Percentiles rank a stretch among this genome's conserved stretches.
phyloP scores from a whole-genome alignment of 2,113 vertebrate genomes.

The Elachura formosa region DNA sequence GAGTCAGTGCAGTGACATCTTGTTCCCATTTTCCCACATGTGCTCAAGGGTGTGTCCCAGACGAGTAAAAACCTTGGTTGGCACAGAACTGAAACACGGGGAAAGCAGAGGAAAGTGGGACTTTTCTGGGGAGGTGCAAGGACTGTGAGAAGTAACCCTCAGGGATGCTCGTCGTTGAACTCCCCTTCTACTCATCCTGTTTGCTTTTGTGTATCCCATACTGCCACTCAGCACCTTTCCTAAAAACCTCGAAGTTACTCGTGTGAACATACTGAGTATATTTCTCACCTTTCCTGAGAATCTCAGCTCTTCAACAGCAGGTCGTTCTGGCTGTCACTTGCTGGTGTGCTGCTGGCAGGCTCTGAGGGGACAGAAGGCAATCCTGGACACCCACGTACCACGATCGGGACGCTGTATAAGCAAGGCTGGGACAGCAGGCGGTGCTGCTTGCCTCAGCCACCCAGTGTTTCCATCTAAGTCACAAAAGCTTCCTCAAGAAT shows the following conservation, averaged over 20 bases:
- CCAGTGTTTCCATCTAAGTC: neutral
- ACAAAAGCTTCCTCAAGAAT: neutral
- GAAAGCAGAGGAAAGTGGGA: neutral
- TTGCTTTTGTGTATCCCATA: fast-evolving
- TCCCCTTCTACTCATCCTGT: neutral
- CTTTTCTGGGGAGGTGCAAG: fast-evolving
- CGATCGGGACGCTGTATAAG: fast-evolving
- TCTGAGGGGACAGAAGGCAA: neutral
- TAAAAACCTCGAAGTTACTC: neutral
- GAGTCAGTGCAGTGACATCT: neutral
- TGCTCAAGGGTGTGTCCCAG: neutral
- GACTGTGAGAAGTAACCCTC: neutral
- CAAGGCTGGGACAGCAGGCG: neutral
- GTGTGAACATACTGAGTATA: neutral
- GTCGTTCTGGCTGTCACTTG: constrained; percentile 21
- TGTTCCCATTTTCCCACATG: fast-evolving
- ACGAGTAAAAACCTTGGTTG: neutral
- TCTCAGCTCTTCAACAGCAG: neutral
- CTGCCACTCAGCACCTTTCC: neutral
- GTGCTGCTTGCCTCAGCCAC: neutral
- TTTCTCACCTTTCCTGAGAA: constrained; percentile 27
- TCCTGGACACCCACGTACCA: neutral
- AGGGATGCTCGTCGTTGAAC: neutral
- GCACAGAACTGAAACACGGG: neutral
- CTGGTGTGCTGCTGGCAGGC: constrained; percentile 4